These are phyloP conservation scores for Ploceus nigricollis DNA, from an alignment of 2,113 vertebrate species.

Conservation along the genomic window DNA sequence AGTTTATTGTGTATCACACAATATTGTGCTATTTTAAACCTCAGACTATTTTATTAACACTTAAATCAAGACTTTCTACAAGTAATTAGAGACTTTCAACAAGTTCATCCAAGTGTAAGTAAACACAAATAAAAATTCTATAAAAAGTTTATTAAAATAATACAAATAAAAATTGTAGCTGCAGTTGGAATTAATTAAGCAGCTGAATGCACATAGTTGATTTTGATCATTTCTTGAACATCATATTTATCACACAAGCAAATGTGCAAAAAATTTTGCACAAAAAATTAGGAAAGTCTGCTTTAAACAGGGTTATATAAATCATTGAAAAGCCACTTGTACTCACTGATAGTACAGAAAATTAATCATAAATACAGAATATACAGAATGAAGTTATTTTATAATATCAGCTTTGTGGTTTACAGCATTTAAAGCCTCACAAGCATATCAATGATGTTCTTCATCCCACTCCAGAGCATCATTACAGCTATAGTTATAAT, in stretches of 20 bases:
- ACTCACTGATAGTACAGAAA: not conserved
- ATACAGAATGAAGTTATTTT: not conserved
- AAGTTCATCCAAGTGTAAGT: not conserved
- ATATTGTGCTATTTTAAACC: not conserved
- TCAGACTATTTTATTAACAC: not conserved
- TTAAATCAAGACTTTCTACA: not conserved
- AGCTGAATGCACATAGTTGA: not conserved
- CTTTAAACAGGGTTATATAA: not conserved
- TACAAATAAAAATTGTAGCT: not conserved
- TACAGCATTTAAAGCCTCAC: not conserved
- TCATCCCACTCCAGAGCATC: not conserved
- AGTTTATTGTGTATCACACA: not conserved
- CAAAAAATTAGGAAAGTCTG: not conserved
- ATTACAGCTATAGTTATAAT: not conserved
- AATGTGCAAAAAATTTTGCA: not conserved
- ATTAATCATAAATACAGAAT: not conserved
- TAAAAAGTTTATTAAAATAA: not conserved
- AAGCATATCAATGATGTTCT: accelerated
- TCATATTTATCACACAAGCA: not conserved
- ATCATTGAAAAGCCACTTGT: not conserved
- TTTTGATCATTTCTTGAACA: not conserved
- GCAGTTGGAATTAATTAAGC: not conserved
- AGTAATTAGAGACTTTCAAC: not conserved
- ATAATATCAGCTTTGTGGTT: not conserved
- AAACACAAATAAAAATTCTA: not conserved